Percentiles rank a stretch among this genome's conserved stretches.
These are phyloP conservation scores for Centropyge bicolor DNA, from an alignment of 2,797 vertebrate genomes.

Conservation along the genomic window DNA sequence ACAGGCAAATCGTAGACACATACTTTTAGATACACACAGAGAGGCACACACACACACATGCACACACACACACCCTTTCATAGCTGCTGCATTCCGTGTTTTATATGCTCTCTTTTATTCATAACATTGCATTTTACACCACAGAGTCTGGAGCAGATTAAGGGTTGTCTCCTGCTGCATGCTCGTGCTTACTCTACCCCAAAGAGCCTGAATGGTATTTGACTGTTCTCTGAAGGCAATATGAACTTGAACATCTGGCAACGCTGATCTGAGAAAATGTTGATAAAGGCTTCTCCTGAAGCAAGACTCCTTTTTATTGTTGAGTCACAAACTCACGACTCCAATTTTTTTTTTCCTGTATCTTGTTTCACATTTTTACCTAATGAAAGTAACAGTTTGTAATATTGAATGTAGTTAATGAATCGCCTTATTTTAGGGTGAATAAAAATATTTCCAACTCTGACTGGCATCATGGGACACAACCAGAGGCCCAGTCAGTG, in stretches of 20 bases:
- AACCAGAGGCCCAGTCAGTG: conserved; percentile 24
- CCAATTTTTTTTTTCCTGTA: background rate
- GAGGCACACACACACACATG: conserved; percentile 27
- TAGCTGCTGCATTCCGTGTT: conserved; percentile 80
- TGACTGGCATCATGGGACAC: conserved; percentile 22
- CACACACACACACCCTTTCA: conserved; percentile 58
- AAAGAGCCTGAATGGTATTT: conserved; percentile 80
- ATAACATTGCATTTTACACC: conserved; percentile 85
- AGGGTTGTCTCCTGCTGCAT: conserved; percentile 79
- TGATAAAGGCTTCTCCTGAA: conserved; percentile 69
- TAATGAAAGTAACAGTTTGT: conserved; percentile 2
- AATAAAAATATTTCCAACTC: background rate
- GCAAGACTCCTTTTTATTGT: conserved; percentile 59
- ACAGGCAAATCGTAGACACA: conserved; percentile 45
- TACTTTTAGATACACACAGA: conserved; percentile 27
- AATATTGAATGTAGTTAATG: background rate
- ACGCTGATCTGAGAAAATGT: conserved; percentile 66
- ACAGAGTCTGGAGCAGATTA: conserved; percentile 83
- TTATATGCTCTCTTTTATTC: conserved; percentile 83
- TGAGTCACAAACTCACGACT: conserved; percentile 30
- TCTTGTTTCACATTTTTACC: background rate
- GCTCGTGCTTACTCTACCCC: conserved; percentile 83
- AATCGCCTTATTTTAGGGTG: background rate
- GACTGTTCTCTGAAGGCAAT: conserved; percentile 76
- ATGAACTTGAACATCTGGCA: conserved; percentile 81